Base-by-base conservation (phyloP, 2,113 vertebrate genomes). In the Bostrychus sinensis region DNA sequence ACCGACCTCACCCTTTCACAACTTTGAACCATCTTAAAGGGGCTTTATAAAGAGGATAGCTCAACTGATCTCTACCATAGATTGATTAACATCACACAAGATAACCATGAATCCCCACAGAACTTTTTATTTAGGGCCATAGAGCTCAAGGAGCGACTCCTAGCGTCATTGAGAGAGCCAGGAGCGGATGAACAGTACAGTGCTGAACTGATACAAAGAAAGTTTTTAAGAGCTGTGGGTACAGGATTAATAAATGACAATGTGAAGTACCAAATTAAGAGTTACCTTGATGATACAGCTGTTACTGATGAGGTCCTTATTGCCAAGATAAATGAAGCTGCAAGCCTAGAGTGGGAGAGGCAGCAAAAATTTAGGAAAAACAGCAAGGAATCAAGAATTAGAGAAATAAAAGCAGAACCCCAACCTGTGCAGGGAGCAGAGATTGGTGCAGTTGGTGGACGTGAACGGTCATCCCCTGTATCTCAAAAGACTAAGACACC, bases 41-140 rank as follows among this genome's bases (percentile, higher is more conserved):
- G 19, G 0, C 54, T 70, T 69, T 82, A 78, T 62, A 83, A 81
- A 38, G 57, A 72, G 7, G 66, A 76, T 32, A 82, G 86, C 62
- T 70, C 54, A 38, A 72, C 28, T 62, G 70, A 80, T 48, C 55
- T 63, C 41, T 83, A 61, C 23, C 25, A 55, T 23, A 9, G 30
- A 8, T 3, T 70, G 11, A 53, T 62, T 19, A 75, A 62, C 13
- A 55, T 77, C 12, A 55, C 62, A 3, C 42, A 78, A 37, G 58
- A 72, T 0, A 37, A 42, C 1, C 42, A 11, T 20, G 60, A 79
- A 48, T 79, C 62, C 7, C 64, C 71, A 23, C 62, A 70, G 20
- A 82, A 68, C 22, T 56, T 75, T 4, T 5, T 64, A 0, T 64
- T 65, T 3, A 65, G 53, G 12, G 64, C 48, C 1, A 75, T 46